Percentiles rank a stretch among this genome's conserved stretches.
phyloP scores from a whole-genome alignment of 2,888 invertebrate species.

The Acholoe squamosa region DNA sequence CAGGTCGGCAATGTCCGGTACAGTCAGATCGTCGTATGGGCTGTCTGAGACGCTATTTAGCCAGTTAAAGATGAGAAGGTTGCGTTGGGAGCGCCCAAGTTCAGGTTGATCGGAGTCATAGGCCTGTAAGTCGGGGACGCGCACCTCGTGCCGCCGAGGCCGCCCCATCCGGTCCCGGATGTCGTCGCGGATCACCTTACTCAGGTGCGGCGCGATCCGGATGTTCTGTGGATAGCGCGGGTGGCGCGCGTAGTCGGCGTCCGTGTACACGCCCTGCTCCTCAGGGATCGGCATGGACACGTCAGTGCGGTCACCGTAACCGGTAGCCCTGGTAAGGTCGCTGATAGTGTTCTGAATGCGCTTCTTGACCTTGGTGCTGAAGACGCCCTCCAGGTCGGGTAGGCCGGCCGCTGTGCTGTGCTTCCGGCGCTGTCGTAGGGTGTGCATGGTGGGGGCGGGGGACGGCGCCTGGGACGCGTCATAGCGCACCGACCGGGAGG shows the following conservation, averaged over 20 bases:
- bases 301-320: constrained; percentile 55
- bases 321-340: constrained; percentile 47
- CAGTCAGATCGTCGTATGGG: not conserved
- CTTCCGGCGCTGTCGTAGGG: not conserved
- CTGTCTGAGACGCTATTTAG: constrained; percentile 91
- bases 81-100: constrained; percentile 85
- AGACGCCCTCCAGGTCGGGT: constrained; percentile 47
- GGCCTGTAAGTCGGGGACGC: constrained; percentile 72
- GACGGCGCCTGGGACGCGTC: not conserved
- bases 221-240: constrained; percentile 77
- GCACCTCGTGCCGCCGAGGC: constrained; percentile 77
- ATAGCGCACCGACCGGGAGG: not conserved
- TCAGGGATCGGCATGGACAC: not conserved
- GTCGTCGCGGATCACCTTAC: constrained; percentile 76
- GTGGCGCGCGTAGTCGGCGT: constrained; percentile 74
- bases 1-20: constrained; percentile 28
- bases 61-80: constrained; percentile 98
- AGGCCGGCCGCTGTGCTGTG: constrained; percentile 28
- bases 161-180: constrained; percentile 78
- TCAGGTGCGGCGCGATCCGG: constrained; percentile 78
- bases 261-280: constrained; percentile 70
- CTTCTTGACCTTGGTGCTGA: constrained; percentile 53
- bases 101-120: constrained; percentile 74
- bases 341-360: constrained; percentile 11
- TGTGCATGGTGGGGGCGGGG: not conserved